phyloP scores from a whole-genome alignment of 2,113 vertebrate genomes.

The Neomonachus schauinslandi region DNA sequence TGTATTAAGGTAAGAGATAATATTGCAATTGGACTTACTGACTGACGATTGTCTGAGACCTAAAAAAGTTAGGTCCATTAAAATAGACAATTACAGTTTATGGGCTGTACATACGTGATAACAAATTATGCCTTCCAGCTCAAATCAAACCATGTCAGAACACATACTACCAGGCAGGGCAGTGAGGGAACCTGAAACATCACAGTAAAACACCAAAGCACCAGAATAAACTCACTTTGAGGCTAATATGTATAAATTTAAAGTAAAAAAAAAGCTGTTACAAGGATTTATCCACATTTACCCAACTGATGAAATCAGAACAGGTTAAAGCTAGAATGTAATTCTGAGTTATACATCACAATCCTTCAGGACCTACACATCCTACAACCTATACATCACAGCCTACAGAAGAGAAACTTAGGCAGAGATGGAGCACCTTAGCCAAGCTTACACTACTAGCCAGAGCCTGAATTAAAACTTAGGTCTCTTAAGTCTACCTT shows the following conservation, averaged over 20 bases:
- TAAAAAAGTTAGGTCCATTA: slow-evolving; percentile 64
- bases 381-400: not conserved
- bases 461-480: not conserved
- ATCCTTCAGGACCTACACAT: not conserved
- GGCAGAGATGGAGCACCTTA: not conserved
- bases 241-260: not conserved
- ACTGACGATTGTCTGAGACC: slow-evolving; percentile 33
- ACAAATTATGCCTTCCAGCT: slow-evolving; percentile 64
- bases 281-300: not conserved
- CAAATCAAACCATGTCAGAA: slow-evolving; percentile 68
- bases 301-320: not conserved
- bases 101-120: slow-evolving; percentile 47
- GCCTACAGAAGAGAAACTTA: not conserved
- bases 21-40: slow-evolving; percentile 38
- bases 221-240: slow-evolving; percentile 13
- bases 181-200: slow-evolving; percentile 66
- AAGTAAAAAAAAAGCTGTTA: not conserved
- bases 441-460: not conserved
- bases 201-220: slow-evolving; percentile 29
- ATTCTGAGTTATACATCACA: not conserved
- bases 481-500: not conserved
- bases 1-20: not conserved
- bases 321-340: not conserved
- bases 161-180: slow-evolving; percentile 1
- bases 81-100: slow-evolving; percentile 76